phyloP scores from a whole-genome alignment of 2,113 vertebrate species.

The Gnathonemus longibarbis region DNA sequence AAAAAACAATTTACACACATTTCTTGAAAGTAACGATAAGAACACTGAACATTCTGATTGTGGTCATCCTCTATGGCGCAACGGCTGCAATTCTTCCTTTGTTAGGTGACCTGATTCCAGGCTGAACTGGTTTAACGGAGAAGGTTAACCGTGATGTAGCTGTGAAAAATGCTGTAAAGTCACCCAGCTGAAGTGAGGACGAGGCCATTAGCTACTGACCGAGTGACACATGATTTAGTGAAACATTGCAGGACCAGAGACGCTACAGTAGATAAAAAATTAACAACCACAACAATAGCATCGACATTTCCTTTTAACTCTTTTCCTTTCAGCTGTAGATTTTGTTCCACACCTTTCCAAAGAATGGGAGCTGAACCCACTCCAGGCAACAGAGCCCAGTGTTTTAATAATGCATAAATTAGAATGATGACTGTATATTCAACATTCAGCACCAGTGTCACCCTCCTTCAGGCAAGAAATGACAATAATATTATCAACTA shows the following conservation, averaged over 20 bases:
- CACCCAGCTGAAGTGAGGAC: neutral
- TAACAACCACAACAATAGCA: neutral
- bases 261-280: neutral
- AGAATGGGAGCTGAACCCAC: neutral
- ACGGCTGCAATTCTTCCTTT: neutral
- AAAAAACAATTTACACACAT: neutral
- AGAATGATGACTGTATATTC: neutral
- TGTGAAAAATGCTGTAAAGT: neutral
- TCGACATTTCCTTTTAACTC: neutral
- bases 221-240: neutral
- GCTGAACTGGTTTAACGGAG: neutral
- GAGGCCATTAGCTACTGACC: neutral
- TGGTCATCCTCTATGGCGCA: neutral
- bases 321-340: neutral
- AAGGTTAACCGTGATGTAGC: neutral
- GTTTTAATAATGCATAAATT: neutral
- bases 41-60: neutral
- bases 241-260: neutral
- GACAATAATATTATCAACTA: neutral
- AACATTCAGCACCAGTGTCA: neutral
- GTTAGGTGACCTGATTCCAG: neutral
- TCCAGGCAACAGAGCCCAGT: neutral
- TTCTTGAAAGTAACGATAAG: neutral
- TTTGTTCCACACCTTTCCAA: neutral
- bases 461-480: neutral